Evolutionary conservation across 2,113 vertebrate genomes (phyloP).

Genomic region (Mystacornis crossleyi): DNA sequence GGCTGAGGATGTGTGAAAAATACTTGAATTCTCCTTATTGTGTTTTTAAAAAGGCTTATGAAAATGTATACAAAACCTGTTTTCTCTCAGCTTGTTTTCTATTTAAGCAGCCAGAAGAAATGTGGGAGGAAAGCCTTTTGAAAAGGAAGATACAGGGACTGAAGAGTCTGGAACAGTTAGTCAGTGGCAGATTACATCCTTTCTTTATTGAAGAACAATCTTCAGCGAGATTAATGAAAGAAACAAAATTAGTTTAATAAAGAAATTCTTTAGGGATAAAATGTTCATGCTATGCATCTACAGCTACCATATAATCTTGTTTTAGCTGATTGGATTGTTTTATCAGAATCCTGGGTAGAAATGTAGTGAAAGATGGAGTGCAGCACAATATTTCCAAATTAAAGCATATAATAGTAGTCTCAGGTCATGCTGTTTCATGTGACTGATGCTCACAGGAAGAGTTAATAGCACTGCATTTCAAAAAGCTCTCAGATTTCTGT

Average conservation of each 20-base stretch:
- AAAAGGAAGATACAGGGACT: not conserved
- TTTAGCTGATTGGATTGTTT: constrained; percentile 30
- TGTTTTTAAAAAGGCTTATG: not conserved
- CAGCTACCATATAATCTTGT: not conserved
- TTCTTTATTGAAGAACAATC: not conserved
- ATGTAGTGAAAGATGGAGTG: not conserved
- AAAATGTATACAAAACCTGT: not conserved
- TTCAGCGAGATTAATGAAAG: constrained; percentile 45
- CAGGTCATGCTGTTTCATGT: not conserved
- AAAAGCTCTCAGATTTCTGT: not conserved
- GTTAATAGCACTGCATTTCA: not conserved
- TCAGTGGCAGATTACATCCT: constrained; percentile 20
- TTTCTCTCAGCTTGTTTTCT: not conserved
- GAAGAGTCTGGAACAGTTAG: not conserved
- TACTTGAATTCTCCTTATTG: not conserved
- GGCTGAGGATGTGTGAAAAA: not conserved
- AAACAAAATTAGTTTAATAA: not conserved
- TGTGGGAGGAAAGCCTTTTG: not conserved
- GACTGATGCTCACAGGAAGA: not conserved
- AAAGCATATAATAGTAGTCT: not conserved
- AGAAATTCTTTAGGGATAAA: constrained; percentile 18
- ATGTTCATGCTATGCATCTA: not conserved
- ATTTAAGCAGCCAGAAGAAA: not conserved
- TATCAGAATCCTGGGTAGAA: not conserved
- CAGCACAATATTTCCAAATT: not conserved